These are phyloP conservation scores for Ellobium chinense DNA, from an alignment of 2,888 invertebrate genomes.

Conservation along the genomic window DNA sequence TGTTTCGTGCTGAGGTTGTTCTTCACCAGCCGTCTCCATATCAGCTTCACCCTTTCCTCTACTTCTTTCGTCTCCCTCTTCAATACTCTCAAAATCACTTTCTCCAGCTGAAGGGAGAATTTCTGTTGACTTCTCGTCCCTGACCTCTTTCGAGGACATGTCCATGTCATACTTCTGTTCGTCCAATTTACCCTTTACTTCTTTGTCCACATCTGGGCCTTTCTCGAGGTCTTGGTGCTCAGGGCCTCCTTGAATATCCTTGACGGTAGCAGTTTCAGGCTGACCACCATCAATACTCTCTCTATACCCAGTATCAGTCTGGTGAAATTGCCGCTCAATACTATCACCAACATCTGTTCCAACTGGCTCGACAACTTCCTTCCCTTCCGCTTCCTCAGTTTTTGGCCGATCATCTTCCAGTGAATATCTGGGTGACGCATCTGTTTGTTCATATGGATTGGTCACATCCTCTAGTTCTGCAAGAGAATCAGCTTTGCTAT, in stretches of 20 bases:
- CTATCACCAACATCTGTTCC: conserved; percentile 12
- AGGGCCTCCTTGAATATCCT: background rate
- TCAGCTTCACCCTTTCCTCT: conserved; percentile 13
- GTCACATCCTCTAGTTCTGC: background rate
- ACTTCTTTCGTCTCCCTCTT: conserved; percentile 17
- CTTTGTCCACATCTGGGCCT: background rate
- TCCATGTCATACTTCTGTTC: conserved; percentile 31
- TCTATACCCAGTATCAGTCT: background rate
- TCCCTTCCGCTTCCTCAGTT: conserved; percentile 5
- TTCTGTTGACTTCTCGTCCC: background rate
- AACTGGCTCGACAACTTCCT: background rate
- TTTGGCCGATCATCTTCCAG: background rate
- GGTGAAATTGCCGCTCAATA: background rate
- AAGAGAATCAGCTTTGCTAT: background rate
- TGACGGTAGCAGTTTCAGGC: conserved; percentile 5
- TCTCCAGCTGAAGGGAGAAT: background rate
- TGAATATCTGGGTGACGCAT: background rate
- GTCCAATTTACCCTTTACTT: background rate
- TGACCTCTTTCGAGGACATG: conserved; percentile 39
- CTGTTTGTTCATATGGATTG: conserved; percentile 16
- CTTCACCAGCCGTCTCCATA: too few relatives aligned
- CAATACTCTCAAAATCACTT: background rate
- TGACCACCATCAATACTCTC: conserved; percentile 27
- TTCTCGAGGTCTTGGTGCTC: background rate
- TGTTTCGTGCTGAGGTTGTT: conserved; percentile 12